Conservation (phyloP, 1,140 invertebrate genomes). For the Zelostemma sp. region DNA sequence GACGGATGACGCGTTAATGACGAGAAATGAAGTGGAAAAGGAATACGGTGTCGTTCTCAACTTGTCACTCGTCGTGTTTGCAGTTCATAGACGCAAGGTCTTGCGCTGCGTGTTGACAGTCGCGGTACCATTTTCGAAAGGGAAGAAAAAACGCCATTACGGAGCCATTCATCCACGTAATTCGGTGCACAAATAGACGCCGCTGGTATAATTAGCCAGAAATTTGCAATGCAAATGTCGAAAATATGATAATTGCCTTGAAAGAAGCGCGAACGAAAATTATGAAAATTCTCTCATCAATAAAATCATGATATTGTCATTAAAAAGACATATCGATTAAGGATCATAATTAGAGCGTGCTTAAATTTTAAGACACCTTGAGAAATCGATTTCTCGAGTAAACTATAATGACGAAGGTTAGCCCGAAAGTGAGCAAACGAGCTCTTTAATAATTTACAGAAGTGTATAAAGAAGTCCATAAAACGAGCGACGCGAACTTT, state of each 20-base stretch:
- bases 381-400: constrained; percentile 6
- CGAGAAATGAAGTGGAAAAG: constrained; percentile 18
- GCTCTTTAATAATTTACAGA: constrained; percentile 4
- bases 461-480: constrained; percentile 10
- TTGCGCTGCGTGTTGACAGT: constrained; percentile 29
- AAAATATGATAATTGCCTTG: neutral
- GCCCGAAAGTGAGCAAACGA: neutral
- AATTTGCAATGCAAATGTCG: neutral
- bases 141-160: constrained; percentile 4
- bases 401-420: constrained; percentile 1
- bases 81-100: constrained; percentile 31
- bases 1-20: constrained; percentile 46
- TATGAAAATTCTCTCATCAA: neutral
- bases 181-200: neutral
- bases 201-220: neutral
- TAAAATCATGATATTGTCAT: neutral
- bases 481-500: neutral
- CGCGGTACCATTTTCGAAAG: constrained; percentile 24
- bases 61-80: constrained; percentile 39
- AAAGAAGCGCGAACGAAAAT: neutral
- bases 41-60: neutral
- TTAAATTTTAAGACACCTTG: neutral
- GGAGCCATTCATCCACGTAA: constrained; percentile 4
- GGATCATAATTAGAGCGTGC: neutral
- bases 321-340: neutral